A percentile compares a stretch with the other conserved stretches of the same genome.
These are phyloP conservation scores for Lepidocolaptes lacrymiger DNA, from an alignment of 2,797 vertebrate genomes.

Conservation along the genomic window DNA sequence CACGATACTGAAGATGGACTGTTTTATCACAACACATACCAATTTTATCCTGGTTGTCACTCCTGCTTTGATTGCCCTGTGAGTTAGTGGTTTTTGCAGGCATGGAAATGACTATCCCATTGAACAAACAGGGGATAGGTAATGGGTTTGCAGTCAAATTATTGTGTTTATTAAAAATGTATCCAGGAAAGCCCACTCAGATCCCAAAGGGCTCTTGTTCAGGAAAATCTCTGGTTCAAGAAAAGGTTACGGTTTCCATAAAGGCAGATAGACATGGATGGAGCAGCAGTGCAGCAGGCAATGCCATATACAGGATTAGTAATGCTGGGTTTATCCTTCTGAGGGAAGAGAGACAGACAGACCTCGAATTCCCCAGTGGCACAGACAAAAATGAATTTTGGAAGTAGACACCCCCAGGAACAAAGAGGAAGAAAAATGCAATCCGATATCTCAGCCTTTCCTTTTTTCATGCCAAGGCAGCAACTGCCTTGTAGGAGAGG, in stretches of 20 bases:
- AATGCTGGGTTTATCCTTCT: neutral
- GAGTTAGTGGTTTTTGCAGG: conserved; percentile 27
- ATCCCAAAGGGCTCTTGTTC: conserved; percentile 13
- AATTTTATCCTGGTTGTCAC: conserved; percentile 24
- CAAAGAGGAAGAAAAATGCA: neutral
- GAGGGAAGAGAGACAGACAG: neutral
- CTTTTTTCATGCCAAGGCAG: neutral
- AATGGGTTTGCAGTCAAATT: conserved; percentile 33
- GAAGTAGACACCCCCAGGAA: neutral
- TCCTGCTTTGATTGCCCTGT: conserved; percentile 46
- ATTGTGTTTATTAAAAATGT: conserved; percentile 66
- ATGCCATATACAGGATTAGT: neutral
- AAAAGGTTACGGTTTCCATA: conserved; percentile 46
- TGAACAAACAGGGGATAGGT: conserved; percentile 22
- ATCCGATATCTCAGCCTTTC: neutral
- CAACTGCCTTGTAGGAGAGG: rapidly evolving
- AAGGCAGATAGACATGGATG: neutral
- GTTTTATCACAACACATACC: conserved; percentile 42
- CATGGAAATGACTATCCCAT: conserved; percentile 10
- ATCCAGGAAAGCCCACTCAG: conserved; percentile 49
- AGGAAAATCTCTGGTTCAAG: conserved; percentile 60
- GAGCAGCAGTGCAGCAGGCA: neutral
- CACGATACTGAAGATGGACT: conserved; percentile 2
- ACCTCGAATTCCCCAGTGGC: neutral
- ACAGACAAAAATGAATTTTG: conserved; percentile 14